A percentile compares a stretch with the other conserved stretches of the same genome.
Evolutionary conservation across 30 jellyfish, hydroid and myxozoan genomes (phyloP).

Genomic region (Rhopilema esculentum): DNA sequence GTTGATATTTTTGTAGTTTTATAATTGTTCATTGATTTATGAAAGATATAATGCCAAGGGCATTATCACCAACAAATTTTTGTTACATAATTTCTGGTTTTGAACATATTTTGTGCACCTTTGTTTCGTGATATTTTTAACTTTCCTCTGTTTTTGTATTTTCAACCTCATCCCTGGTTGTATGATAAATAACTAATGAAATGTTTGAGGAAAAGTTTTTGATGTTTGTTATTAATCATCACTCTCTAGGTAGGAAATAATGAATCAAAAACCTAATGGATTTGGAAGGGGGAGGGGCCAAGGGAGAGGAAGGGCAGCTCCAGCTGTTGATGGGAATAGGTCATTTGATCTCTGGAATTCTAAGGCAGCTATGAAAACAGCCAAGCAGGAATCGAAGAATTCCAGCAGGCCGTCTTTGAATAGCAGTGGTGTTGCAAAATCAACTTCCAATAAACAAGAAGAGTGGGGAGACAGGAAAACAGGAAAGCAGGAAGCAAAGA

Average conservation of each 20-base stretch:
- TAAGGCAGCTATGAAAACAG: not conserved
- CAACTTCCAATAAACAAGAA: not conserved
- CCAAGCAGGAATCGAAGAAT: not conserved
- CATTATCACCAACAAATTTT: too few relatives aligned
- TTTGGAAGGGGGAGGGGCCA: constrained; percentile 54
- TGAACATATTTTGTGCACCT: too few relatives aligned
- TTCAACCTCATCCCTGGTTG: too few relatives aligned
- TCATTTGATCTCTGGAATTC: constrained; percentile 25
- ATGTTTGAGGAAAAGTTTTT: not conserved
- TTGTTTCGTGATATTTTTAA: too few relatives aligned
- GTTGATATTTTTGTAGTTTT: too few relatives aligned
- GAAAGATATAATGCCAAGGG: too few relatives aligned
- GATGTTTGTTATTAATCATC: too few relatives aligned
- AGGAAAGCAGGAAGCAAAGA: not conserved
- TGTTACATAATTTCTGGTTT: too few relatives aligned
- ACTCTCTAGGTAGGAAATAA: too few relatives aligned
- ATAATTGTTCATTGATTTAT: too few relatives aligned
- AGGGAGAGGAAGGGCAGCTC: constrained; percentile 31
- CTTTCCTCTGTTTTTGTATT: too few relatives aligned
- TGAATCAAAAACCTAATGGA: not conserved
- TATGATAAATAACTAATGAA: not conserved
- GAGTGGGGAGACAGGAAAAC: not conserved
- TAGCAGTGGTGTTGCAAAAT: not conserved
- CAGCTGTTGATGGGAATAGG: not conserved
- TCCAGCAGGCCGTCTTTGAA: not conserved